Evolutionary conservation across 2,113 vertebrate genomes (phyloP), one percentile per base, ranked within the genome.

Genomic region (Gasterosteus aculeatus): DNA sequence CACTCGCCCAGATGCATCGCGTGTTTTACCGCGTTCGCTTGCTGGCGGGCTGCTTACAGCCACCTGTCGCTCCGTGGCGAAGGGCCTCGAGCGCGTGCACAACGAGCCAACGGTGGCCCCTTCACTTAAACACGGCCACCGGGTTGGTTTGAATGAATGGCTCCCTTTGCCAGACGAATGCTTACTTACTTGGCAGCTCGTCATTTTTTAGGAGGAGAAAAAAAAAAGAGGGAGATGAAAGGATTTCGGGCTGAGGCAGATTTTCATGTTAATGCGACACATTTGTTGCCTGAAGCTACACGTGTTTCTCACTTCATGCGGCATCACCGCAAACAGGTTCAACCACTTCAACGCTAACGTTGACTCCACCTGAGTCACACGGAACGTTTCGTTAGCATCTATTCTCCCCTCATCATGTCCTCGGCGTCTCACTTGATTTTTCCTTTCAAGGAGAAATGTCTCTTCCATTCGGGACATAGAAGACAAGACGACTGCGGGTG

Each of bases 351-450:
- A 26, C 26, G 47, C 54, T 18, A 19, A 42, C 7, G 22, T 29
- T 29, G 39, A 56, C 64, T 31, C 53, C 4, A 61, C 44, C 18
- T 39, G n/a, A 57, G 49, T 60, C 35, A 3, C 3, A 1, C 53
- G 26, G 19, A 76, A 42, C 18, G 46, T 59, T n/a, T 31, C 1
- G 51, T 59, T 49, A 75, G 63, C 22, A 60, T 70, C n/a, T 49
- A 46, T 64, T 46, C 47, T 57, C 39, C 14, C 54, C 12, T 57
- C 33, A 33, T 57, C 31, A 29, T 56, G 3, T 56, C 22, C 26
- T 29, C 26, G 51, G 26, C 31, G 26, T 62, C 60, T 62, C 15
- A 26, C 12, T 9, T 14, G 0, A 9, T 44, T 15, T 63, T 63
- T 15, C 39, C 35, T 38, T 9, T n/a, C 12, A 16, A 44, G 14